Evolutionary conservation across 2,888 invertebrate genomes (phyloP), one percentile per base, ranked within the genome.

Genomic region (Pheosia gnoma): DNA sequence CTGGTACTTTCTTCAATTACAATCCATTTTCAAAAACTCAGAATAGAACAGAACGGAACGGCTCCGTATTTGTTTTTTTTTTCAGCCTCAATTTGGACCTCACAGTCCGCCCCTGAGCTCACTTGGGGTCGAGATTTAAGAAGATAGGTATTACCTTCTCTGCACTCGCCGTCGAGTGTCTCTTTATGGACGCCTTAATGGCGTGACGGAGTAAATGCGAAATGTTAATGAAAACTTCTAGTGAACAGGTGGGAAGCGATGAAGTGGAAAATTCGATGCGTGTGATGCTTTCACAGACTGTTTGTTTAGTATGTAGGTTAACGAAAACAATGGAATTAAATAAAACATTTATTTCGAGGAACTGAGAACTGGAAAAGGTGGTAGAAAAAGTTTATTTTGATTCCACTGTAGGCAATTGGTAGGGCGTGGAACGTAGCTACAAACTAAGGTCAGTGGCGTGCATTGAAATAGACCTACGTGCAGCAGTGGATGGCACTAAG

Each of bases 81-180:
- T 41, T 45, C 37, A 25, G 25, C 0, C 25, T 1, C 25, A 25
- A 25, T 25, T 25, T 25, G 25, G 25, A 25, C 25, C 25, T 25
- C 25, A 25, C 65, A 63, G 13, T 79, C 58, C 79, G 13, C 5
- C 71, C 71, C 83, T 79, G 79, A 7, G 1, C 62, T 75, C 77
- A 76, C 78, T 79, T 75, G 77, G 77, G 77, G 82, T 72, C 75
- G 82, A 84, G 87, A 88, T 88, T 88, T 88, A 88, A 85, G 83
- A 82, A 86, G 88, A 88, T 85, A 85, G 85, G 83, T 83, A 83
- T 80, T 84, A 81, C 78, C 76, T 78, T 72, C 77, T 59, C 64
- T 59, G 72, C 73, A 75, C 78, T 78, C 70, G 62, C 72, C 70
- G 72, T 75, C 67, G 78, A 80, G 81, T 81, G 78, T 76, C 71